Evolutionary conservation across 2,797 vertebrate species (phyloP), one percentile per base, ranked within the genome.

Genomic region (Scleropages formosus): DNA sequence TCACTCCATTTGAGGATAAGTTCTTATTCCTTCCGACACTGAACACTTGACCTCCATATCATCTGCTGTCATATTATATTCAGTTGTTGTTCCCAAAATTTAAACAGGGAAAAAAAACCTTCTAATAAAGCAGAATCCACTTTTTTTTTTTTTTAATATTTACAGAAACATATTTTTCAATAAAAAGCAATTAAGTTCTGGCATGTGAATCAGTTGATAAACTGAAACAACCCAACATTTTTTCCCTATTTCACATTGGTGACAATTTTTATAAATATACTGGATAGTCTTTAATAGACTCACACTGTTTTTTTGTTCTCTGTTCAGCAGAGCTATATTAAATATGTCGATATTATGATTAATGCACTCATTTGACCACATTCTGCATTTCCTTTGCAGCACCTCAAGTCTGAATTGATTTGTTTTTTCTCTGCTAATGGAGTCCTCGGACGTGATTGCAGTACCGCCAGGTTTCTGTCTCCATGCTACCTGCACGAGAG

Each of bases 281-380:
- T 49, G 16, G 67, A 56, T 6, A 24, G 15, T n/a, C 15, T 18
- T 44, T 58, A 72, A 72, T 58, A 44, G 13, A 56, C 63, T 26
- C 60, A 53, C 39, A 64, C 27, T n/a, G n/a, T n/a, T 61, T 69
- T 15, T 66, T 15, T 18, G 59, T 61, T 2, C 46, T 69, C 56
- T 59, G 13, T 75, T 26, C 15, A 15, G n/a, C 67, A 47, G 31
- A 60, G 24, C 15, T 61, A 47, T 49, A 61, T 73, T 59, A 61
- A 68, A 75, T 44, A 64, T 53, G 47, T 66, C 49, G 44, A 67
- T 56, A 49, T 46, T 18, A 69, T 75, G 74, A 75, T 75, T 61
- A 67, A 61, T 69, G 39, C 8, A 51, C 39, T 16, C 56, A 68
- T 69, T 61, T 75, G 20, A 39, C 44, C 44, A 61, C 24, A 59